A percentile compares a stretch with the other conserved stretches of the same genome.
phyloP scores from a whole-genome alignment of 2,888 invertebrate genomes.

The Lithophane ornitopus region DNA sequence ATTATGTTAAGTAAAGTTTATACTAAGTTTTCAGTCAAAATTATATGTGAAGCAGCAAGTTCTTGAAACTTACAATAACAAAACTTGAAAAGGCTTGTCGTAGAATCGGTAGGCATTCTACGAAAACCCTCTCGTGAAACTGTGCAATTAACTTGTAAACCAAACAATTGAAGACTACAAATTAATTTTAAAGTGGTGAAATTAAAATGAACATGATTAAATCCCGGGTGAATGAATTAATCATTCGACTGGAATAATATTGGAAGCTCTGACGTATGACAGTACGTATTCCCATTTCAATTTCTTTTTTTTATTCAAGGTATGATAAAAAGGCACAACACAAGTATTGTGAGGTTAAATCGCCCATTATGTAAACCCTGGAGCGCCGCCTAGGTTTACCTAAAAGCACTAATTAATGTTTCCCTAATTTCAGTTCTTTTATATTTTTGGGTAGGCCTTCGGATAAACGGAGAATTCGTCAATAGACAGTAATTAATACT shows the following conservation, averaged over 20 bases:
- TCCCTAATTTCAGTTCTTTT: too few species aligned
- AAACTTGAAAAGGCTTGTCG: background rate
- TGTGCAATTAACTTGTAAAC: background rate
- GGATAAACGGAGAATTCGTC: too few species aligned
- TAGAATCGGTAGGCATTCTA: background rate
- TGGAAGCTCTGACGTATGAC: slow-evolving; percentile 3
- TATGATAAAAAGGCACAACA: too few species aligned
- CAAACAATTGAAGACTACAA: slow-evolving; percentile 5
- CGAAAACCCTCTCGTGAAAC: background rate
- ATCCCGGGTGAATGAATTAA: slow-evolving; percentile 10
- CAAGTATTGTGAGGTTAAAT: too few species aligned
- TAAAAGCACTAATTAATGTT: too few species aligned
- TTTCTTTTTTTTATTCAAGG: too few species aligned
- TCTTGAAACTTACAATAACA: background rate
- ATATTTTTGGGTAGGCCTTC: too few species aligned
- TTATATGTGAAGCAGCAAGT: background rate
- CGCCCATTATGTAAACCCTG: too few species aligned
- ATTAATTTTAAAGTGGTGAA: slow-evolving; percentile 4
- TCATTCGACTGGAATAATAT: slow-evolving; percentile 16
- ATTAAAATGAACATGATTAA: slow-evolving; percentile 16
- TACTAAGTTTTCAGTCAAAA: too few species aligned
- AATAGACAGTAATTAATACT: too few species aligned
- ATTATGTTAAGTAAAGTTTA: too few species aligned
- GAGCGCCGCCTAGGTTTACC: too few species aligned
- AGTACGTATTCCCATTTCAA: background rate